These are phyloP conservation scores for Habrosyne pyritoides DNA, from an alignment of 2,888 invertebrate species.

Conservation along the genomic window DNA sequence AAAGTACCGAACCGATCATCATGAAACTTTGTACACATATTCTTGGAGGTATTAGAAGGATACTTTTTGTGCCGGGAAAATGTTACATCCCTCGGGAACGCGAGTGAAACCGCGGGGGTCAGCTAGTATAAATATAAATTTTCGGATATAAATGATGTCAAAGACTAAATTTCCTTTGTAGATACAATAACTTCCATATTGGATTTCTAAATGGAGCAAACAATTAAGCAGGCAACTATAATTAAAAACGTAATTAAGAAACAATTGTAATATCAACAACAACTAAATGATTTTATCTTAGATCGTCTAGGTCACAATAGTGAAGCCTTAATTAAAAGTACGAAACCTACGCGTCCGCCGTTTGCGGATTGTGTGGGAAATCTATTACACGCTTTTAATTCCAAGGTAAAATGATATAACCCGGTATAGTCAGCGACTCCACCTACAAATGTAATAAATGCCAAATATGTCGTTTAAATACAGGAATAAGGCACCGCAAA, in stretches of 20 bases:
- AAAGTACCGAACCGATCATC: no score
- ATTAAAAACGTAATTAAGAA: background rate
- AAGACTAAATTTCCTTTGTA: no score
- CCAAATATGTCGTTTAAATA: constrained; percentile 44
- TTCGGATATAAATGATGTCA: no score
- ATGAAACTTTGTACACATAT: no score
- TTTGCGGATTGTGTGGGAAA: constrained; percentile 12
- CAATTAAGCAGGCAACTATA: background rate
- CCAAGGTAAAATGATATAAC: constrained; percentile 46
- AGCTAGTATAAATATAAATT: no score
- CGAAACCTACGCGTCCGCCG: constrained; percentile 46
- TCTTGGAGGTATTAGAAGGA: no score
- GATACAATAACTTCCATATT: background rate
- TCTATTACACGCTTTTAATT: constrained; percentile 46
- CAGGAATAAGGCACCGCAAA: background rate
- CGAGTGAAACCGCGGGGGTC: no score
- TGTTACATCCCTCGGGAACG: no score
- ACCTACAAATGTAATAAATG: constrained; percentile 66
- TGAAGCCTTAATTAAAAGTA: constrained; percentile 6
- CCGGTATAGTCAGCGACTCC: constrained; percentile 48
- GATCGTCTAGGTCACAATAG: background rate
- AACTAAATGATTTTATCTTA: background rate
- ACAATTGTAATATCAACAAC: background rate
- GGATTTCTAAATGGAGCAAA: background rate
- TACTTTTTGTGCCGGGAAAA: no score